Evolutionary conservation across 2,113 vertebrate genomes (phyloP), one percentile per base, ranked within the genome.

Genomic region (Petroica traversi): DNA sequence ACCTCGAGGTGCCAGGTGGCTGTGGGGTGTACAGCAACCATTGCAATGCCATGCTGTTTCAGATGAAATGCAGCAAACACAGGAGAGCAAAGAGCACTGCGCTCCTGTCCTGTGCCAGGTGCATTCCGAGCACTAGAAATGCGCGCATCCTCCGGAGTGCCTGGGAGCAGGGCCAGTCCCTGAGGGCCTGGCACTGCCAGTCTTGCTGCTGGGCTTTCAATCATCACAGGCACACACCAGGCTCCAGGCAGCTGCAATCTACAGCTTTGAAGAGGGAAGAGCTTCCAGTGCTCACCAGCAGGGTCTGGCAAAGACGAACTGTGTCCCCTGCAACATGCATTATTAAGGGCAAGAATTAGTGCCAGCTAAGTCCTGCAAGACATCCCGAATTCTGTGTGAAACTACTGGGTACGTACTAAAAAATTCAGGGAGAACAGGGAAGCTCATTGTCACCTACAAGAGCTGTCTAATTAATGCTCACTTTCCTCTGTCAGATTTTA

Each of bases 381-480:
- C 19, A 48, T 71, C 40, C 34, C 41, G 22, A 86, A 93, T 81
- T 46, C 49, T 12, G 1, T 23, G 20, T 34, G 52, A 64, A 90
- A 92, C 80, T 88, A 45, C 15, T 2, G 16, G 23, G 16, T 57
- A 41, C 1, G 0, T 48, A 63, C 43, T 52, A 58, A 55, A 92
- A 92, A 79, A 49, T 59, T 80, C 38, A 64, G 34, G 36, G n/a
- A 74, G 40, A 81, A 34, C 23, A 16, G 45, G 40, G 41, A 82
- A 82, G 34, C 43, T 76, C 34, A 41, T 55, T 61, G 43, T 68
- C 19, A 69, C 63, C 83, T 81, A 86, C 11, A 52, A 78, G 52
- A 74, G 25, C 48, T 84, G 51, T 25, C 45, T 94, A 93, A 96
- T 84, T 90, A 90, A 95, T 52, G 72, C 61, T 90, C 72, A 31